Conservation (phyloP, 2,113 vertebrate species). For the Pavo muticus region DNA sequence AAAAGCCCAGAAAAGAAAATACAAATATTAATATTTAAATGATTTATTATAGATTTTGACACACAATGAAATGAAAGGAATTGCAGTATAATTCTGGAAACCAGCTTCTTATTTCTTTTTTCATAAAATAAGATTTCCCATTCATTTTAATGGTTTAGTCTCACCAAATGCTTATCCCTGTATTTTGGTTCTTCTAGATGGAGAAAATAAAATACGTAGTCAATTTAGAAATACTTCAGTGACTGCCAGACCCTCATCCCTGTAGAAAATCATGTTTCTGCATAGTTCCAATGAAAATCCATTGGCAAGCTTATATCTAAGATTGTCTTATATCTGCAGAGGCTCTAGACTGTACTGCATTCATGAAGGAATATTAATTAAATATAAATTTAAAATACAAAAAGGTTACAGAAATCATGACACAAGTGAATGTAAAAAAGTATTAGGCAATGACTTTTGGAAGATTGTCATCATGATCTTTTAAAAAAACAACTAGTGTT, state of each 20-base stretch:
- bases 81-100: slow-evolving; percentile 48
- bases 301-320: background rate
- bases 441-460: background rate
- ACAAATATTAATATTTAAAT: background rate
- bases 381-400: background rate
- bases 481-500: background rate
- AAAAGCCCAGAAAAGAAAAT: background rate
- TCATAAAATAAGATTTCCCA: slow-evolving; percentile 39
- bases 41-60: background rate
- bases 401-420: background rate
- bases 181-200: background rate
- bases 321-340: background rate
- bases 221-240: background rate
- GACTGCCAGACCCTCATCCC: background rate
- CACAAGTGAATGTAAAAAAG: background rate
- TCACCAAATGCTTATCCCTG: background rate
- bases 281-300: background rate
- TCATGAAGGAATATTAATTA: background rate
- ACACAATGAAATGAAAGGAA: slow-evolving; percentile 11
- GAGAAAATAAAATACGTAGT: background rate
- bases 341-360: background rate
- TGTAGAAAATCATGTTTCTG: background rate
- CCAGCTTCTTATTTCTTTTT: background rate
- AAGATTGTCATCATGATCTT: background rate
- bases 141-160: slow-evolving; percentile 40